A percentile compares a stretch with the other conserved stretches of the same genome.
Evolutionary conservation across 2,888 invertebrate genomes (phyloP).

Genomic region (Opisthograptis luteolata): DNA sequence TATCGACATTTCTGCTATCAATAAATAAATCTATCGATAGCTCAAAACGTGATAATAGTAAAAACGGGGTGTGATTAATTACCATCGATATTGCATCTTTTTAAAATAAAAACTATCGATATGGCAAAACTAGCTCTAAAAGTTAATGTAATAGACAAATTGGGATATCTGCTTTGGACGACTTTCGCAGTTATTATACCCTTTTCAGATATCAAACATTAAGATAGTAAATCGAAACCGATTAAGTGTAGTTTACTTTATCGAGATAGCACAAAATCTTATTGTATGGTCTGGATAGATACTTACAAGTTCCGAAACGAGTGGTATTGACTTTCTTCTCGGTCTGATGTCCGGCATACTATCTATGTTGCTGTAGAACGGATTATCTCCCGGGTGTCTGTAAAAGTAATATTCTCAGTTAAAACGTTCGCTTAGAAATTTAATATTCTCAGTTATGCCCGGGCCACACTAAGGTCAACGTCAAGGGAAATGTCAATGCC

Average conservation of each 20-base stretch:
- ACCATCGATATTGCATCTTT: too few relatives aligned
- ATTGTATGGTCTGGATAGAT: constrained; percentile 39
- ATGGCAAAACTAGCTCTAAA: too few relatives aligned
- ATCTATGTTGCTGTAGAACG: constrained; percentile 99
- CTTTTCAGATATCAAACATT: constrained; percentile 25
- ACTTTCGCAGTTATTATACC: too few relatives aligned
- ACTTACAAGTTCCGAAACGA: constrained; percentile 99
- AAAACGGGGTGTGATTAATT: too few relatives aligned
- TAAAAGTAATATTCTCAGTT: constrained; percentile 28
- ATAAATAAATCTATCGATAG: too few relatives aligned
- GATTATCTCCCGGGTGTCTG: constrained; percentile 97
- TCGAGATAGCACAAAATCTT: constrained; percentile 45
- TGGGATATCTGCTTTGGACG: too few relatives aligned
- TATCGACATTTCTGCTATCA: too few relatives aligned
- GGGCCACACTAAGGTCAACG: too few relatives aligned
- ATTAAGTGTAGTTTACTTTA: constrained; percentile 59
- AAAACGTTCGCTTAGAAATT: background rate
- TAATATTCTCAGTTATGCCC: background rate
- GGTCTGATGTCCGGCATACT: constrained; percentile 99
- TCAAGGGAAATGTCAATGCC: too few relatives aligned
- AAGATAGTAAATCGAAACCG: constrained; percentile 60
- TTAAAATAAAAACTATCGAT: too few relatives aligned
- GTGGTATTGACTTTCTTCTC: constrained; percentile 97
- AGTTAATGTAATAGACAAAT: too few relatives aligned
- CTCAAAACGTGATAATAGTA: too few relatives aligned